Evolutionary conservation across 2,113 vertebrate species (phyloP).

Genomic region (Callorhinus ursinus): DNA sequence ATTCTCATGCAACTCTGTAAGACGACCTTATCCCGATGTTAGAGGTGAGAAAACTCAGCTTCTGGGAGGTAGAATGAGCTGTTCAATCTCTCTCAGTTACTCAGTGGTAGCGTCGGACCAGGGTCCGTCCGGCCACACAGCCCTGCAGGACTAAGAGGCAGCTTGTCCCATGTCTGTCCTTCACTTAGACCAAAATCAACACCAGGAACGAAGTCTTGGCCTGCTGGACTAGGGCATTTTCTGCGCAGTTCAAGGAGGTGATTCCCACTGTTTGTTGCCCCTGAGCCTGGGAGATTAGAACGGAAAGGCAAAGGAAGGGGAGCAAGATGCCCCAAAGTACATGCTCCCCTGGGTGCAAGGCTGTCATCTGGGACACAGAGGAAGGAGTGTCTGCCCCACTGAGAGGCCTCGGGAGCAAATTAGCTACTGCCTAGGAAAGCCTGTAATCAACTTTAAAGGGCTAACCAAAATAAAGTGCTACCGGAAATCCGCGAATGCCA

Average conservation of each 20-base stretch:
- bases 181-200: neutral
- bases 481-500: neutral
- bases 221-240: neutral
- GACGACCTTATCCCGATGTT: neutral
- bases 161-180: neutral
- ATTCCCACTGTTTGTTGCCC: neutral
- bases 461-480: neutral
- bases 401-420: neutral
- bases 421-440: neutral
- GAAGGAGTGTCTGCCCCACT: neutral
- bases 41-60: neutral
- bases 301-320: neutral
- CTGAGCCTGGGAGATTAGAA: too few species aligned
- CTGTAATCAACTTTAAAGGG: neutral
- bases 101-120: neutral
- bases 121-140: neutral
- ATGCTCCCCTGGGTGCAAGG: neutral
- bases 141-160: neutral
- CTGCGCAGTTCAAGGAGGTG: neutral
- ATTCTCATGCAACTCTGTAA: neutral
- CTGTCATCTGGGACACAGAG: neutral
- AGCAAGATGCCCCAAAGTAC: neutral
- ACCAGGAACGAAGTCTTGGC: neutral
- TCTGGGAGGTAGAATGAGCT: neutral
- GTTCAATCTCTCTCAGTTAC: neutral